These are phyloP conservation scores for Philantomba maxwellii DNA, from an alignment of 2,113 vertebrate genomes.

Conservation along the genomic window DNA sequence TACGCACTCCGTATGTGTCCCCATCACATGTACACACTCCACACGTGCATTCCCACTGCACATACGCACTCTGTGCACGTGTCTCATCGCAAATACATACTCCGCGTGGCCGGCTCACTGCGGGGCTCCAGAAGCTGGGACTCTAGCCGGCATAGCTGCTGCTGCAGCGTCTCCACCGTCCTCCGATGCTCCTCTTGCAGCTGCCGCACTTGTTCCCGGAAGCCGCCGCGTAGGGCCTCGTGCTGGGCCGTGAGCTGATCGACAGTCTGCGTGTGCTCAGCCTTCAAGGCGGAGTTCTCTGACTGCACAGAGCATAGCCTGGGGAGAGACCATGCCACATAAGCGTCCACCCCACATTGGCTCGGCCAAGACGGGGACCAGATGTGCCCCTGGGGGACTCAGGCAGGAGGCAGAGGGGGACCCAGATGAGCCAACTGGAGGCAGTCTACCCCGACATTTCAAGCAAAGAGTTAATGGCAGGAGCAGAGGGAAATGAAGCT, in stretches of 20 bases:
- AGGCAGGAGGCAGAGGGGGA: background rate
- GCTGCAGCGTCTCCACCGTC: conserved; percentile 92
- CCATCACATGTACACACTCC: background rate
- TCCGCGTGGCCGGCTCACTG: conserved; percentile 82
- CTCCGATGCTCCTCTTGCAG: conserved; percentile 93
- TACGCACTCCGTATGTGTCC: background rate
- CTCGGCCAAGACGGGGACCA: background rate
- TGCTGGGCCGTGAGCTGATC: conserved; percentile 87
- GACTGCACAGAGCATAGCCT: conserved; percentile 91
- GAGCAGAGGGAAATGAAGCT: background rate
- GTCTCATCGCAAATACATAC: conserved; percentile 77
- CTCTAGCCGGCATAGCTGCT: conserved; percentile 90
- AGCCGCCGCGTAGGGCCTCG: conserved; percentile 85
- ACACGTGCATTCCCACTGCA: background rate
- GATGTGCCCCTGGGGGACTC: background rate
- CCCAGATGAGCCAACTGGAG: background rate
- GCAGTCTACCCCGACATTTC: background rate
- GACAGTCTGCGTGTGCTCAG: conserved; percentile 86
- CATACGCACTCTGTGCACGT: background rate
- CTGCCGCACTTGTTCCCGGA: conserved; percentile 91
- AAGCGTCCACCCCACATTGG: background rate
- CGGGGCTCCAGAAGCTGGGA: conserved; percentile 90
- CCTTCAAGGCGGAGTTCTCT: conserved; percentile 86
- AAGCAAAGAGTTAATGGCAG: background rate
- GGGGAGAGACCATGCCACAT: background rate